These are phyloP conservation scores for Chinchilla lanigera DNA, from an alignment of 2,113 vertebrate genomes.

Conservation along the genomic window DNA sequence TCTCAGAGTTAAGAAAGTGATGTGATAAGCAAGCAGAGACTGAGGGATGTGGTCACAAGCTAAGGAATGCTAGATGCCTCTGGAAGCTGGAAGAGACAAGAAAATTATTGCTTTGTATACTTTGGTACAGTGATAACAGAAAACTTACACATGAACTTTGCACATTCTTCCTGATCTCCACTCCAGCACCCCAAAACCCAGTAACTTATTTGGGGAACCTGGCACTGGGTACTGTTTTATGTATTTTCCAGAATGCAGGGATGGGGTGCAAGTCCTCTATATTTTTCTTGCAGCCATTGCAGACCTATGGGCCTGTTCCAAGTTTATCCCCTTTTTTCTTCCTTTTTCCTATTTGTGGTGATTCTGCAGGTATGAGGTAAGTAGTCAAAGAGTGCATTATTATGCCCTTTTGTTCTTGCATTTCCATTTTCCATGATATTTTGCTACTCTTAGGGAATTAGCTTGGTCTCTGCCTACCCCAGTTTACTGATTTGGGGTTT, in stretches of 20 bases:
- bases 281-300: not conserved
- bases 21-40: not conserved
- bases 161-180: not conserved
- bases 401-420: not conserved
- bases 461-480: not conserved
- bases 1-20: not conserved
- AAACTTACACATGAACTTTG: not conserved
- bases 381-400: not conserved
- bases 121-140: not conserved
- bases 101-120: not conserved
- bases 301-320: not conserved
- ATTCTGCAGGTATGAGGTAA: not conserved
- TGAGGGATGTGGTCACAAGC: not conserved
- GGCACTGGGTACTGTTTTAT: not conserved
- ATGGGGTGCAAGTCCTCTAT: not conserved
- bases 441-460: not conserved
- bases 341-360: not conserved
- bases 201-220: not conserved
- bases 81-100: not conserved
- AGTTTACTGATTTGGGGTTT: not conserved
- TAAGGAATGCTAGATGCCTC: not conserved
- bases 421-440: not conserved
- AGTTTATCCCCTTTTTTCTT: not conserved
- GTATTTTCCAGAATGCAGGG: not conserved
- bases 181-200: not conserved